Evolutionary conservation across 2,888 invertebrate genomes (phyloP).

Genomic region (Poecilus cupreus): DNA sequence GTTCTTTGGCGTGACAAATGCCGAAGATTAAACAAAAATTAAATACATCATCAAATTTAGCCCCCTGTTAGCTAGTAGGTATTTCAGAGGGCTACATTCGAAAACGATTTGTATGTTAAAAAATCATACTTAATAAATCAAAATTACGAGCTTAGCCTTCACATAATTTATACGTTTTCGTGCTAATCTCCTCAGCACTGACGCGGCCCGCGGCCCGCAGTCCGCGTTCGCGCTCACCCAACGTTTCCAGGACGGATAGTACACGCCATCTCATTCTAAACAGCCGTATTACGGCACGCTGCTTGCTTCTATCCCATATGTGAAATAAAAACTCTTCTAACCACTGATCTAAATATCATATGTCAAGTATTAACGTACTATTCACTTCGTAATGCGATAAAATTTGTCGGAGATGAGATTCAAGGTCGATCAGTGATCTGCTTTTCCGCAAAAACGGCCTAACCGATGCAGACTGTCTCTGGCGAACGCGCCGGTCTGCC

Average conservation of each 20-base stretch:
- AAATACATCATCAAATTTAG: neutral
- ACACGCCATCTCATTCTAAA: neutral
- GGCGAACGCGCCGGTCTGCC: no score
- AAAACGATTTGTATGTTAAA: neutral
- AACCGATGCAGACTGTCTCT: no score
- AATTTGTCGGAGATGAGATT: no score
- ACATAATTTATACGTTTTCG: neutral
- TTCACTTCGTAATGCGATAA: no score
- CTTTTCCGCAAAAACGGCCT: no score
- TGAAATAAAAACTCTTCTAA: constrained; percentile 23
- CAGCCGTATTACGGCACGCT: neutral
- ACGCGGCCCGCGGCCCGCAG: no score
- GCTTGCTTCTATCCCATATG: constrained; percentile 10
- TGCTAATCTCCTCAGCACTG: no score
- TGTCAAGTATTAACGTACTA: constrained; percentile 20
- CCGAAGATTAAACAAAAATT: no score
- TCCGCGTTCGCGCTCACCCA: no score
- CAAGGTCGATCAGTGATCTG: no score
- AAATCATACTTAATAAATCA: neutral
- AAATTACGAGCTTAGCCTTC: neutral
- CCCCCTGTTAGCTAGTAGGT: neutral
- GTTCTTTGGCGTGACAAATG: no score
- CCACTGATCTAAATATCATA: constrained; percentile 32
- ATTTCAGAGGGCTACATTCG: neutral
- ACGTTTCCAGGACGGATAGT: neutral